phyloP scores from a whole-genome alignment of 2,797 vertebrate genomes.

The Rhynchonycteris naso region DNA sequence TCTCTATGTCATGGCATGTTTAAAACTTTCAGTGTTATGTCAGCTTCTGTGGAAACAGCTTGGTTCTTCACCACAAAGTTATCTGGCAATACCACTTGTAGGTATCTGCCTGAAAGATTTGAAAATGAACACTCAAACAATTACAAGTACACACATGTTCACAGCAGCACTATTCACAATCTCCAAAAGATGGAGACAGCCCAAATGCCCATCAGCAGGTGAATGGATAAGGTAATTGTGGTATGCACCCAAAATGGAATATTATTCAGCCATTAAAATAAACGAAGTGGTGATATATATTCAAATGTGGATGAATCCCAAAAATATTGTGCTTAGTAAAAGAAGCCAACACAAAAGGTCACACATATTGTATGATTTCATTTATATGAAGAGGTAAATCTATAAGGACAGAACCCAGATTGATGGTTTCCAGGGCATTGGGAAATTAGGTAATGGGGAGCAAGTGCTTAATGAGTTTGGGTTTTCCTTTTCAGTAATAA shows the following conservation, averaged over 20 bases:
- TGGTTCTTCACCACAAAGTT: slow-evolving; percentile 6
- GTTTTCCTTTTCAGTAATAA: not conserved
- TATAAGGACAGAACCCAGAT: not conserved
- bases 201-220: not conserved
- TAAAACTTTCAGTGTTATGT: not conserved
- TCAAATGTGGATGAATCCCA: not conserved
- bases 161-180: not conserved
- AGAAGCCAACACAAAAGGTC: not conserved
- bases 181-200: not conserved
- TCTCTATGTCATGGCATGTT: not conserved
- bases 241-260: not conserved
- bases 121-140: not conserved
- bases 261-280: slow-evolving; percentile 34
- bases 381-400: not conserved
- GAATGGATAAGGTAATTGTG: not conserved
- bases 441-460: not conserved
- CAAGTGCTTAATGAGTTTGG: not conserved
- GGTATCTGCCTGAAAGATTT: not conserved
- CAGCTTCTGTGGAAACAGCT: not conserved
- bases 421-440: not conserved
- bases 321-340: not conserved
- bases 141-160: not conserved
- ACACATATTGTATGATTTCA: not conserved
- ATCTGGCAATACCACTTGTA: not conserved
- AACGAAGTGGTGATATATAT: not conserved